Conservation (phyloP, 2,797 vertebrate genomes). For the Paedocypris micromegethes region DNA sequence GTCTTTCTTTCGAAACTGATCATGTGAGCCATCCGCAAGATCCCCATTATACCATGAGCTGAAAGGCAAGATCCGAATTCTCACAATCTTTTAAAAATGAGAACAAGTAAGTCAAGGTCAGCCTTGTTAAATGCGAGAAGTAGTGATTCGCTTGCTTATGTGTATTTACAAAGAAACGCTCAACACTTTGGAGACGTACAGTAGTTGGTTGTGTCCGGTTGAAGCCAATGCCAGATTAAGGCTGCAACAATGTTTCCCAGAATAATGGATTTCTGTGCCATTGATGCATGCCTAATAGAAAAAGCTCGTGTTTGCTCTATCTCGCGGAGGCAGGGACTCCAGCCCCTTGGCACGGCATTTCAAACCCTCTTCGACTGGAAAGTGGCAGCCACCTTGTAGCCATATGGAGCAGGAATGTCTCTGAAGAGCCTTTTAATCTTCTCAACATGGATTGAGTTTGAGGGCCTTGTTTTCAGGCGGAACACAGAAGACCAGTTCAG, state of each 20-base stretch:
- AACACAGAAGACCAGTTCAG: conserved; percentile 48
- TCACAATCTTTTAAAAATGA: no score
- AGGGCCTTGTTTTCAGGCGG: conserved; percentile 53
- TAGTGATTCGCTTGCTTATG: no score
- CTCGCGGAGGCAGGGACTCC: conserved; percentile 40
- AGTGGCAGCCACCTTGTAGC: conserved; percentile 59
- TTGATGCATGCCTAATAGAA: conserved; percentile 20
- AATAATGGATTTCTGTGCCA: conserved; percentile 11
- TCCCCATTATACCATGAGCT: no score
- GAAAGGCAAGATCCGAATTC: no score
- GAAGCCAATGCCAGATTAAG: not conserved
- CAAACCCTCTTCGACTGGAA: conserved; percentile 42
- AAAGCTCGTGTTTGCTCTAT: conserved; percentile 18
- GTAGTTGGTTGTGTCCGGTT: no score
- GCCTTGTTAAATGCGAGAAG: no score
- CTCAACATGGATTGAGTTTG: conserved; percentile 61
- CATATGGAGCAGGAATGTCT: conserved; percentile 60
- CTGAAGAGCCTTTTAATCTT: conserved; percentile 60
- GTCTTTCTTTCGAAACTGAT: no score
- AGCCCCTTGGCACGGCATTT: conserved; percentile 48
- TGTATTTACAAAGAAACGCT: not conserved
- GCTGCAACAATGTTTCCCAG: conserved; percentile 4
- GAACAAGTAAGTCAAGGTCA: no score
- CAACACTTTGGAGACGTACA: no score
- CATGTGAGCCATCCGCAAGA: no score